Percentiles rank a stretch among this genome's conserved stretches.
Evolutionary conservation across 2,797 vertebrate species (phyloP).

Genomic region (Oceanodroma leucorhoa): DNA sequence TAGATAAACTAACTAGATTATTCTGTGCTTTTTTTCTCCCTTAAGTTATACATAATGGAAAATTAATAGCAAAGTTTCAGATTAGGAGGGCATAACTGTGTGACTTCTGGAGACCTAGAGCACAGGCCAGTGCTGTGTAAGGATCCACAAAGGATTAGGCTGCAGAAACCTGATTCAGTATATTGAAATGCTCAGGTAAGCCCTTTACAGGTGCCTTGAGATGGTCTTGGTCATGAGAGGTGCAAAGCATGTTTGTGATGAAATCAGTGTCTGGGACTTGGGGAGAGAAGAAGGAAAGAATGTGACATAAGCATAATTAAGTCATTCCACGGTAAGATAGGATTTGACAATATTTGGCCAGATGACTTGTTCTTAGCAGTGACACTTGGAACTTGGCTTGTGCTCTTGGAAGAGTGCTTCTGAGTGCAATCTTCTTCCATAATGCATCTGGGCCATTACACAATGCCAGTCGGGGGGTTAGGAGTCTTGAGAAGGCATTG

Average conservation of each 20-base stretch:
- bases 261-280: neutral
- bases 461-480: neutral
- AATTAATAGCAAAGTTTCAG: neutral
- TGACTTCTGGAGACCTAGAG: neutral
- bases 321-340: neutral
- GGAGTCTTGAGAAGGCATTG: neutral
- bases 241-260: neutral
- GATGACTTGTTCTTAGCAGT: neutral
- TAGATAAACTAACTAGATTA: neutral
- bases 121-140: neutral
- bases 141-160: neutral
- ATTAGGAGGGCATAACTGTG: neutral
- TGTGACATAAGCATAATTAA: neutral
- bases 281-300: neutral
- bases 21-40: neutral
- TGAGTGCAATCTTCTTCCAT: neutral
- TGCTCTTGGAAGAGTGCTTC: too few relatives aligned
- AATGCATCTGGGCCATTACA: neutral
- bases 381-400: neutral
- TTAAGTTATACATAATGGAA: neutral
- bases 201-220: neutral
- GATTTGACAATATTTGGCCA: neutral
- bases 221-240: neutral
- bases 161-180: neutral
- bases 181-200: neutral